Conservation (phyloP, 2,888 invertebrate genomes). For the Spisula solida region DNA sequence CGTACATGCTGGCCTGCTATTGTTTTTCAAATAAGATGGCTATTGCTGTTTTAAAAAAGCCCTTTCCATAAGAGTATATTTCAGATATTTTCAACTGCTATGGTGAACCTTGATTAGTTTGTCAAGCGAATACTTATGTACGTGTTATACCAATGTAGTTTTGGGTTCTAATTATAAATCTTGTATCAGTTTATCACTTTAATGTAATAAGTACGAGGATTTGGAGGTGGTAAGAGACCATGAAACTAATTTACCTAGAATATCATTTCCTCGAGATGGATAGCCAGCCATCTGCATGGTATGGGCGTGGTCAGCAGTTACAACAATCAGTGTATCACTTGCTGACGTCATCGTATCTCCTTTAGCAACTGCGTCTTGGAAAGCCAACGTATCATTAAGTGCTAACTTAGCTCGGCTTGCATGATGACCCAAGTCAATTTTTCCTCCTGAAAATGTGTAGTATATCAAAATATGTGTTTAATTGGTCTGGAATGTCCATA, state of each 20-base stretch:
- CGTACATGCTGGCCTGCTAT: too few relatives aligned
- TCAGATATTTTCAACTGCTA: too few relatives aligned
- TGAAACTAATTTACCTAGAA: constrained; percentile 55
- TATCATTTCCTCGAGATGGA: constrained; percentile 82
- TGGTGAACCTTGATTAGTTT: too few relatives aligned
- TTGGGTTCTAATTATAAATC: too few relatives aligned
- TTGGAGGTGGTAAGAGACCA: too few relatives aligned
- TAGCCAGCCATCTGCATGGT: constrained; percentile 86
- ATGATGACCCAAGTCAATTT: constrained; percentile 89
- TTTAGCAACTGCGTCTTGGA: constrained; percentile 91
- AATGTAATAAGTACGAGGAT: too few relatives aligned
- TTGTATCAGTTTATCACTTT: too few relatives aligned
- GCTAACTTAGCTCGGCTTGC: constrained; percentile 90
- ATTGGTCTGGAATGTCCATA: background rate
- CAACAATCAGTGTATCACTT: constrained; percentile 94
- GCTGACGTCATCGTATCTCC: constrained; percentile 89
- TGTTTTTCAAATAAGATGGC: too few relatives aligned
- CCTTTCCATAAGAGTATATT: too few relatives aligned
- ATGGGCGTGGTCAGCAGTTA: constrained; percentile 88
- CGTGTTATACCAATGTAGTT: too few relatives aligned
- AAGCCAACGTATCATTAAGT: constrained; percentile 93
- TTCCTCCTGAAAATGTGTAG: constrained; percentile 79
- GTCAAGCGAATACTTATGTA: too few relatives aligned
- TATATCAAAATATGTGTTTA: background rate
- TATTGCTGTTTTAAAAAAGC: too few relatives aligned